Evolutionary conservation across 2,797 vertebrate genomes (phyloP), one percentile per base, ranked within the genome.

Genomic region (Cirrhinus mrigala): DNA sequence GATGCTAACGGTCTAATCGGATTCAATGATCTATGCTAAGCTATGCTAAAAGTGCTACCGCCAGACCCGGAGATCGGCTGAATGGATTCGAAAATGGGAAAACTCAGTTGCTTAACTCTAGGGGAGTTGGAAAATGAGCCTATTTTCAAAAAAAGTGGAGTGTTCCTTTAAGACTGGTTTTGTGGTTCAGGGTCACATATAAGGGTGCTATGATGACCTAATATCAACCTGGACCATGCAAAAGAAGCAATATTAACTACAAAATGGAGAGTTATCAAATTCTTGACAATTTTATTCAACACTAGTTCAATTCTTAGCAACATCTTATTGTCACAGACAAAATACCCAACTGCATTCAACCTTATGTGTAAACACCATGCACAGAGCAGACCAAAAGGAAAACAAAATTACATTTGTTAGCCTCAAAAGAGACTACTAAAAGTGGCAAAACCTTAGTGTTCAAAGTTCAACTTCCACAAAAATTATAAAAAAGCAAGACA

Each of bases 261-360:
- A 83, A 76, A 68, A 58, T 15, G 6, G 44, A 52, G 33, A 58
- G 56, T 64, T 22, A 29, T 82, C 15, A 29, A 44, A 48, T 29
- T 69, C 9, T 54, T 58, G n/a, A 37, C 3, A 78, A 69, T 76
- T 37, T 82, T 68, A 70, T 84, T 84, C 18, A 74, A 62, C 69
- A 78, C 16, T 70, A 46, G 16, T 78, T 78, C 62, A 78, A 62
- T 66, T 77, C 73, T 77, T 33, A 33, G 16, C 27, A 69, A 77
- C 33, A 56, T 27, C 73, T 18, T 27, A 70, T 58, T 58, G 74
- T 78, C 75, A 84, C 37, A 58, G 52, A 78, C 50, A 84, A 78
- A 78, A 70, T 15, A 84, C n/a, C 52, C 82, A 56, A 84, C 33
- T 1, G 24, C 50, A 70, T 84, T 78, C 50, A 78, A 58, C 24